phyloP scores from a whole-genome alignment of 2,888 invertebrate species.

The Hylaea fasciaria region DNA sequence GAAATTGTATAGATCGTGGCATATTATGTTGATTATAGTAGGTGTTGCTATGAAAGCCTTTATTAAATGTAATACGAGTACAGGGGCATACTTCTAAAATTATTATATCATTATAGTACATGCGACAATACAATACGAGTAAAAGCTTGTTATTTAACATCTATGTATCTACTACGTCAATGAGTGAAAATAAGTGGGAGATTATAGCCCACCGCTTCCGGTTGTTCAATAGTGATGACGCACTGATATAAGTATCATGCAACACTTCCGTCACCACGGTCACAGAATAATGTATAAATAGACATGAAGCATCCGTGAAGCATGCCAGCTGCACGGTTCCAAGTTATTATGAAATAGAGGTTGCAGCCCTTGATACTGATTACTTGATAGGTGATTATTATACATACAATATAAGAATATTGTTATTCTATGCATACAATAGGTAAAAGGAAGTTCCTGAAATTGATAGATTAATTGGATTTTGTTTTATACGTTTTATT shows the following conservation, averaged over 20 bases:
- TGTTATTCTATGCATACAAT: too few species aligned
- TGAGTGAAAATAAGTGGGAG: conserved; percentile 9
- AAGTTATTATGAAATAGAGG: conserved; percentile 12
- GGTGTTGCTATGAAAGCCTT: too few species aligned
- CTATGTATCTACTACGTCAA: too few species aligned
- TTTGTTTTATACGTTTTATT: too few species aligned
- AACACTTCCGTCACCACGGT: conserved; percentile 44
- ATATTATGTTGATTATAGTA: too few species aligned
- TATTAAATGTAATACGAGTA: too few species aligned
- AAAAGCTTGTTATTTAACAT: conserved; percentile 5
- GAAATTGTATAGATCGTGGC: too few species aligned
- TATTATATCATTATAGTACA: too few species aligned
- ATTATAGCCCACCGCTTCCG: conserved; percentile 22
- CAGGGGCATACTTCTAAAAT: too few species aligned
- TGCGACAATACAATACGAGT: neutral
- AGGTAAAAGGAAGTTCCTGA: too few species aligned
- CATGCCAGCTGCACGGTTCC: conserved; percentile 47
- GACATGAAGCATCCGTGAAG: conserved; percentile 29
- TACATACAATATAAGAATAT: too few species aligned
- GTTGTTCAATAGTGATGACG: conserved; percentile 47
- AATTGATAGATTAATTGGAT: too few species aligned
- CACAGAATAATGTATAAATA: conserved; percentile 43
- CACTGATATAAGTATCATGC: conserved; percentile 41
- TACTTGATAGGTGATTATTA: neutral
- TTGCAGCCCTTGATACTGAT: neutral